phyloP scores from a whole-genome alignment of 2,113 vertebrate species.

The Nycticorax nycticorax region DNA sequence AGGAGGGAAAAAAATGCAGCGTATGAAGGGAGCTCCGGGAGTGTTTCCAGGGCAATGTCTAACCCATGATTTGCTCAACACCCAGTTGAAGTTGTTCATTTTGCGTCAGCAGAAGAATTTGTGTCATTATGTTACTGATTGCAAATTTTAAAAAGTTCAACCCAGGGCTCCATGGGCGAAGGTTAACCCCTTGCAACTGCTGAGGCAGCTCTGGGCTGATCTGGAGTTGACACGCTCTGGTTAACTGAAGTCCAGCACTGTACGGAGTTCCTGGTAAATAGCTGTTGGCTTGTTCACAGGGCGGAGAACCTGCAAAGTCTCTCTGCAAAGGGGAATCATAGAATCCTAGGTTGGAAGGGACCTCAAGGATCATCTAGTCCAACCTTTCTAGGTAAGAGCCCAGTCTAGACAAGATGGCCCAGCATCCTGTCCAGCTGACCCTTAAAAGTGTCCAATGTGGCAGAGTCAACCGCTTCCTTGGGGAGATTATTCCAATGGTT shows the following conservation, averaged over 20 bases:
- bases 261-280: neutral
- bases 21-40: neutral
- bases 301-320: neutral
- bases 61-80: neutral
- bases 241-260: neutral
- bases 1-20: neutral
- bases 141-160: neutral
- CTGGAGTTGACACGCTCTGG: neutral
- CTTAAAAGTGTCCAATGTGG: too few relatives aligned
- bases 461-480: too few relatives aligned
- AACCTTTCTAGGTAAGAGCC: too few relatives aligned
- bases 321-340: neutral
- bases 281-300: neutral
- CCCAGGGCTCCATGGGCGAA: fast-evolving
- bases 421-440: too few relatives aligned
- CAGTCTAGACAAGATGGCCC: too few relatives aligned
- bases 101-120: neutral
- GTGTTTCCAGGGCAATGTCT: neutral
- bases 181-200: neutral
- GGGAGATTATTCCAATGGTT: too few relatives aligned
- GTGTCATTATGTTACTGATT: neutral
- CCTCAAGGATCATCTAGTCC: too few relatives aligned
- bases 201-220: neutral
- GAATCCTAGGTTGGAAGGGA: too few relatives aligned
- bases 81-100: neutral